Evolutionary conservation across 2,888 invertebrate species (phyloP).

Genomic region (Trypoxylon attenuatum): DNA sequence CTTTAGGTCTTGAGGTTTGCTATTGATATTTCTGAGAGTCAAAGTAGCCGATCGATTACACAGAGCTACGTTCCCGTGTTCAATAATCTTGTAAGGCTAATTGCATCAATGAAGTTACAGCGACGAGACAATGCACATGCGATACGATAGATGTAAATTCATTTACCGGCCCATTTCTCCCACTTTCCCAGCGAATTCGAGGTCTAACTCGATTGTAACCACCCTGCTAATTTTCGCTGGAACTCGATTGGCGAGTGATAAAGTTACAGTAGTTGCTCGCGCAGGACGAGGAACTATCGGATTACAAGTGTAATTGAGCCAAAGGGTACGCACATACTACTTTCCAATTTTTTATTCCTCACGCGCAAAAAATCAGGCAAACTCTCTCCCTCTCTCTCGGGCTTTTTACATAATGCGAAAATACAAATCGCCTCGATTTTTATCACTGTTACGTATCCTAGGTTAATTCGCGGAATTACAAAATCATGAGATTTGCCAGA

Average conservation of each 20-base stretch:
- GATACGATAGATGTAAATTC: background rate
- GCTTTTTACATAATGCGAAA: too few species aligned
- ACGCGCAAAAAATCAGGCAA: too few species aligned
- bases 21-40: background rate
- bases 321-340: too few species aligned
- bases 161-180: conserved; percentile 19
- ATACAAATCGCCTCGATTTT: too few species aligned
- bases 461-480: too few species aligned
- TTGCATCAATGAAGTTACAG: background rate
- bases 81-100: background rate
- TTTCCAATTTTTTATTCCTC: too few species aligned
- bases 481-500: too few species aligned
- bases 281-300: too few species aligned
- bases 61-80: background rate
- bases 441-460: too few species aligned
- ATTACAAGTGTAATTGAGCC: too few species aligned
- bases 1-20: too few species aligned
- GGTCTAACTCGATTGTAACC: conserved; percentile 18
- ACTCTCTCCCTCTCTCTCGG: too few species aligned
- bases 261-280: conserved; percentile 2
- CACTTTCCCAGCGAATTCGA: conserved; percentile 2
- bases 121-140: background rate
- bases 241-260: conserved; percentile 19
- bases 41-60: background rate
- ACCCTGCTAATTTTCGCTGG: conserved; percentile 22